These are phyloP conservation scores for Microplitis deprimator DNA, from an alignment of 2,888 invertebrate species.

Conservation along the genomic window DNA sequence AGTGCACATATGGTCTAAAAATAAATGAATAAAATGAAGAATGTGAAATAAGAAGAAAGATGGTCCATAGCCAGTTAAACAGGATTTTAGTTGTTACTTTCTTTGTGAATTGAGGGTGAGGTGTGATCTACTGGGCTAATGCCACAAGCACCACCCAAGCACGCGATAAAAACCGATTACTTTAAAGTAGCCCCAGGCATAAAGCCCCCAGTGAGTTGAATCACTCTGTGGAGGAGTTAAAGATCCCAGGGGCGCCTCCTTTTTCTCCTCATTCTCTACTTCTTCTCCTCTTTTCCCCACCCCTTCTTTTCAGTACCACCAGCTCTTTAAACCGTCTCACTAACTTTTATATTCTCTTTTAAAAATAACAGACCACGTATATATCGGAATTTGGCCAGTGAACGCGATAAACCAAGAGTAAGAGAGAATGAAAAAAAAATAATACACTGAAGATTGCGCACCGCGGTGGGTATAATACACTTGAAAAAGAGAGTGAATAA, in stretches of 20 bases:
- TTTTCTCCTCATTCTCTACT: too few relatives aligned
- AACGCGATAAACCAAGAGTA: constrained; percentile 30
- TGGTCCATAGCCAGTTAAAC: constrained; percentile 24
- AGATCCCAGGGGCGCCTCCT: too few relatives aligned
- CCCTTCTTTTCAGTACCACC: too few relatives aligned
- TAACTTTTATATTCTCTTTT: constrained; percentile 28
- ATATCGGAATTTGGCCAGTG: constrained; percentile 39
- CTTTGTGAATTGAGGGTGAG: constrained; percentile 8
- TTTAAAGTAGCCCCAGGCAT: constrained; percentile 33
- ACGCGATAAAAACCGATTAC: constrained; percentile 40
- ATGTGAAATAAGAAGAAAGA: background rate
- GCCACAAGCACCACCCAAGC: constrained; percentile 39
- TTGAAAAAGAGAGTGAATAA: background rate
- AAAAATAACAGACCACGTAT: constrained; percentile 34
- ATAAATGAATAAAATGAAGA: background rate
- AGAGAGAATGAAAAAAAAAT: constrained; percentile 31
- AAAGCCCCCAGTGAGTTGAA: constrained; percentile 14
- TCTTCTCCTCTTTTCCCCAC: too few relatives aligned
- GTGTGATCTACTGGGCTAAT: constrained; percentile 39
- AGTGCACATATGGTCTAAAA: background rate
- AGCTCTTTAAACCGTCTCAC: background rate
- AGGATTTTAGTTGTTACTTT: constrained; percentile 24
- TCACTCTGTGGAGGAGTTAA: background rate
- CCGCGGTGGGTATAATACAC: constrained; percentile 26
- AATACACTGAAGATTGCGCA: constrained; percentile 36